phyloP scores from a whole-genome alignment of 2,888 invertebrate species.

The Pimpla rufipes region DNA sequence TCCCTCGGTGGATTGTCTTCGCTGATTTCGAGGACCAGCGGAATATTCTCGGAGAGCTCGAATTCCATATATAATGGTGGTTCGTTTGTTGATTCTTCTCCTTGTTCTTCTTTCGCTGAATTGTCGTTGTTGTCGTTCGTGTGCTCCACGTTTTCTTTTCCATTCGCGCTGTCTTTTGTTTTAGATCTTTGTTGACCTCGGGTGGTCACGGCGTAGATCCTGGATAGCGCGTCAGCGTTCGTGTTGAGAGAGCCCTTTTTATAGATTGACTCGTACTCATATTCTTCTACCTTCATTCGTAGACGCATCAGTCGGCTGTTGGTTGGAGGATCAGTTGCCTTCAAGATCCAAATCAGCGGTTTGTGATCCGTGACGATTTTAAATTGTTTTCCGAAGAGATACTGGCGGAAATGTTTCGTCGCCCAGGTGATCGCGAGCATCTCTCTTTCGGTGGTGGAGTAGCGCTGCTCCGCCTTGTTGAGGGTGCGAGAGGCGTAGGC shows the following conservation, averaged over 20 bases:
- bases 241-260: background rate
- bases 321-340: background rate
- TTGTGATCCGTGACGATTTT: background rate
- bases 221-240: background rate
- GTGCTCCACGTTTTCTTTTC: background rate
- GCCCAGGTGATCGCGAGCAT: background rate
- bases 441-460: background rate
- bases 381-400: background rate
- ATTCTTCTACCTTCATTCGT: background rate
- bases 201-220: background rate
- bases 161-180: background rate
- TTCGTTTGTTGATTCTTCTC: background rate
- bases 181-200: background rate
- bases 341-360: background rate
- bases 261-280: background rate
- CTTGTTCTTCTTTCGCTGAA: too few species aligned
- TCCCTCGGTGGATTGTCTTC: background rate
- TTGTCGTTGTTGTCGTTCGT: too few species aligned
- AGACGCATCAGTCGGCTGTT: background rate
- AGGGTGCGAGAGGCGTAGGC: constrained; percentile 5
- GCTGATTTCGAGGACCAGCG: background rate
- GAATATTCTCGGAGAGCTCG: background rate
- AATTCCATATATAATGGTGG: constrained; percentile 8
- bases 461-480: background rate
- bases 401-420: background rate